Percentiles rank a stretch among this genome's conserved stretches.
phyloP scores from a whole-genome alignment of 2,113 vertebrate genomes.

The Corythoichthys intestinalis region DNA sequence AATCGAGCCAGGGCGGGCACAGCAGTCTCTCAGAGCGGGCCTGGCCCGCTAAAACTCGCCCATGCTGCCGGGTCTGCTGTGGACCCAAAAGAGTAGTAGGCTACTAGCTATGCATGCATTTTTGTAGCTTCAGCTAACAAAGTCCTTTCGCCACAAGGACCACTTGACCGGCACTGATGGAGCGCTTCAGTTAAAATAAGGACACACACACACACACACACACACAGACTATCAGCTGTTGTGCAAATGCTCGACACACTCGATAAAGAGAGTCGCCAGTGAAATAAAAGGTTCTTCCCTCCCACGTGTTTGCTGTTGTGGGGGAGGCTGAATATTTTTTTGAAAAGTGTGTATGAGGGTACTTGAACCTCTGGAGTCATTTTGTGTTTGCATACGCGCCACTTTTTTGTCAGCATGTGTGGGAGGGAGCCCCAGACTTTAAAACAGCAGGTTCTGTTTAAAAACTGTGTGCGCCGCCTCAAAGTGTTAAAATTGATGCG shows the following conservation, averaged over 20 bases:
- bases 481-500: not conserved
- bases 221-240: constrained; percentile 1
- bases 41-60: too few relatives aligned
- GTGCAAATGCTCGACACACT: not conserved
- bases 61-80: not conserved
- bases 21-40: too few relatives aligned
- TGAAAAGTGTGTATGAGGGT: constrained; percentile 39
- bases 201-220: not conserved
- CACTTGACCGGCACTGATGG: constrained; percentile 56
- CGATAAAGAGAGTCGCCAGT: not conserved
- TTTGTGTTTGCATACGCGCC: constrained; percentile 28
- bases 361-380: constrained; percentile 38
- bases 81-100: not conserved
- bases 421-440: constrained; percentile 12
- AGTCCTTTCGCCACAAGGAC: constrained; percentile 50
- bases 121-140: constrained; percentile 21
- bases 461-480: not conserved
- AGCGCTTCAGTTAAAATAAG: constrained; percentile 39
- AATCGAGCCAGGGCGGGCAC: too few relatives aligned
- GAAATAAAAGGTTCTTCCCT: constrained; percentile 46
- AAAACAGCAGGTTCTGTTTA: not conserved
- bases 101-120: not conserved
- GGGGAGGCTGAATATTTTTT: constrained; percentile 15
- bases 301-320: constrained; percentile 39
- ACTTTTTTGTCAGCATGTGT: constrained; percentile 10